Conservation (phyloP, 1,140 invertebrate species). For the Drosophila orosa region DNA sequence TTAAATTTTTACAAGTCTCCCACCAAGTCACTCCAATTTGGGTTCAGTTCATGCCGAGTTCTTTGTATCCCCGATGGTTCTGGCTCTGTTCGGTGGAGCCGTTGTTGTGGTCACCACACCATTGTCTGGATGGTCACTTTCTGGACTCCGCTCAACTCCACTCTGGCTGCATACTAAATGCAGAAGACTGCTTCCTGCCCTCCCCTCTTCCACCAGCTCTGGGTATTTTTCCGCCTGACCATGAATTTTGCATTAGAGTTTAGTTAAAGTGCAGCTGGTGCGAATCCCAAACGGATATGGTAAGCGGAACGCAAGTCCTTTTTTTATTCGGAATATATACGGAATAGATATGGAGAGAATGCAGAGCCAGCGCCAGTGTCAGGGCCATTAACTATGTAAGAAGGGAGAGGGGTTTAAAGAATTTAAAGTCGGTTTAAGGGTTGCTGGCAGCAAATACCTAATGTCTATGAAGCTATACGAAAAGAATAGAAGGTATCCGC, state of each 20-base stretch:
- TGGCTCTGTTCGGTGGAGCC: conserved; percentile 21
- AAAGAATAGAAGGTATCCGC: not conserved
- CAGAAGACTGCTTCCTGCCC: conserved; percentile 47
- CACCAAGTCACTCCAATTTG: conserved; percentile 37
- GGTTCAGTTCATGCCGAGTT: conserved; percentile 22
- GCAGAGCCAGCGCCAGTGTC: conserved; percentile 24
- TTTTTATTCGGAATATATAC: conserved; percentile 32
- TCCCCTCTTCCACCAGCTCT: conserved; percentile 11
- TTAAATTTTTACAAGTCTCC: conserved; percentile 46
- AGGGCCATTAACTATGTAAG: conserved; percentile 53
- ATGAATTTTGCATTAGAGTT: conserved; percentile 82
- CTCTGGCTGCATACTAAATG: conserved; percentile 67
- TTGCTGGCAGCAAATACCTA: not conserved
- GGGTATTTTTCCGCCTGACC: conserved; percentile 54
- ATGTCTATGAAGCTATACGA: not conserved
- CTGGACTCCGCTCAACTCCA: conserved; percentile 30
- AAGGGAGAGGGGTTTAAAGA: conserved; percentile 25
- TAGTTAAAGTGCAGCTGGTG: conserved; percentile 82
- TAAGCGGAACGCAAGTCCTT: conserved; percentile 25
- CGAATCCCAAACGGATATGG: conserved; percentile 48
- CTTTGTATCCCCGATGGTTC: conserved; percentile 10
- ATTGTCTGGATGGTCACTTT: conserved; percentile 64
- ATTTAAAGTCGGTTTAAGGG: conserved; percentile 36
- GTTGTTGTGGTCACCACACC: conserved; percentile 62
- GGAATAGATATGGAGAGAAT: conserved; percentile 32